A percentile compares a stretch with the other conserved stretches of the same genome.
These are phyloP conservation scores for Acleris holmiana DNA, from an alignment of 2,888 invertebrate genomes.

Conservation along the genomic window DNA sequence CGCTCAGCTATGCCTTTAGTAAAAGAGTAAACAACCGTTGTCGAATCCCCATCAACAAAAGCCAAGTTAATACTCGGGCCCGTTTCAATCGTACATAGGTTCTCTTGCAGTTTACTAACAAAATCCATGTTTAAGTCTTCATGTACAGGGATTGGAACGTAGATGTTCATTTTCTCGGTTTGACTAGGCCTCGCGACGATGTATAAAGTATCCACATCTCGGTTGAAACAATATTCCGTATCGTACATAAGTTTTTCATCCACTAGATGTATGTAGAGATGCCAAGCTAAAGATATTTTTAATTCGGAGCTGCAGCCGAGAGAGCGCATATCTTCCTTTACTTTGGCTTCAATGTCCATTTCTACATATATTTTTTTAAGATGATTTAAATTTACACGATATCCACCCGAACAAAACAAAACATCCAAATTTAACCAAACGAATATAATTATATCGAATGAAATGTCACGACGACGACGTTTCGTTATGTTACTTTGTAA, in stretches of 20 bases:
- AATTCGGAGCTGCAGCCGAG: conserved; percentile 70
- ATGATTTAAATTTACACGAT: neutral
- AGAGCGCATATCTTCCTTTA: conserved; percentile 73
- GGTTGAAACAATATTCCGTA: conserved; percentile 76
- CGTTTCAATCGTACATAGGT: conserved; percentile 74
- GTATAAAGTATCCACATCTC: conserved; percentile 71
- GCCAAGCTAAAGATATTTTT: conserved; percentile 71
- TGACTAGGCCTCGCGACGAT: conserved; percentile 71
- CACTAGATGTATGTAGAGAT: conserved; percentile 72
- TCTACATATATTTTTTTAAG: conserved; percentile 21
- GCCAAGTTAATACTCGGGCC: conserved; percentile 72
- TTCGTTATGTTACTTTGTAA: too few relatives aligned
- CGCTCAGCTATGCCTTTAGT: conserved; percentile 66
- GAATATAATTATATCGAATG: too few relatives aligned
- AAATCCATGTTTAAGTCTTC: conserved; percentile 63
- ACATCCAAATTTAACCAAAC: too few relatives aligned
- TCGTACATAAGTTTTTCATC: conserved; percentile 80
- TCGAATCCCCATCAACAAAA: conserved; percentile 73
- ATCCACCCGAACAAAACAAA: too few relatives aligned
- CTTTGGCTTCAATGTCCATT: conserved; percentile 74
- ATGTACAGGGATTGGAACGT: conserved; percentile 69
- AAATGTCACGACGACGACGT: neutral
- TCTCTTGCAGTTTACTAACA: conserved; percentile 70
- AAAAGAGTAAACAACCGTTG: conserved; percentile 75
- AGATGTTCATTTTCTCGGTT: conserved; percentile 71